Evolutionary conservation across 2,113 vertebrate genomes (phyloP), one percentile per base, ranked within the genome.

Genomic region (Dolichallabes microphthalmus): DNA sequence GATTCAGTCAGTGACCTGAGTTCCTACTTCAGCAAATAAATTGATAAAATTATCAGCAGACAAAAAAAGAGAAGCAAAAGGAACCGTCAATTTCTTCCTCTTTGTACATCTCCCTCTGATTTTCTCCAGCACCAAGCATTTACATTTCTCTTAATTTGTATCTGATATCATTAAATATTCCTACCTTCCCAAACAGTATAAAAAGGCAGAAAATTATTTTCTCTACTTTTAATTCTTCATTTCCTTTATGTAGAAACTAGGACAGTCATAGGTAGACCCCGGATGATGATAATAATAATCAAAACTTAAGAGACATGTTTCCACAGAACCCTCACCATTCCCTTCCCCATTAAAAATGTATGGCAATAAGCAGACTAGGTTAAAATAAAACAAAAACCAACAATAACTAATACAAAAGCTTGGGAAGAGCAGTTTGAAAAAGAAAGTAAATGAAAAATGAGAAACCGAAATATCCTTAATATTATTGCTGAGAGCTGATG

Each of bases 401-500:
- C 81, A 85, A 19, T 15, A 82, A 90, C 87, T 84, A 88, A 86
- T 84, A 89, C 85, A 89, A 88, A 84, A 58, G 80, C 81, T 82
- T 77, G 78, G 78, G 61, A 82, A 90, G 88, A 91, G 90, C 79
- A 86, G 58, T 50, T 53, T 80, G 71, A 82, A 66, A 73, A 79
- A 57, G 55, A 60, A 85, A 69, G 50, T 4, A 58, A 60, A 8
- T 27, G 50, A 52, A 85, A 80, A 87, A 83, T 77, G 74, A 87
- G 22, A 60, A 52, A 77, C 32, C 83, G 80, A 90, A 86, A 92
- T 86, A 86, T 76, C 35, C 87, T 85, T 90, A 87, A 80, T 86
- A 92, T 95, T 95, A 95, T 95, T 95, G 94, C 93, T 94, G 88
- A 87, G 90, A 90, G 91, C 90, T 91, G 92, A 89, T 89, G 89